Conservation (phyloP, 2,888 invertebrate genomes). For the Xestobium rufovillosum region DNA sequence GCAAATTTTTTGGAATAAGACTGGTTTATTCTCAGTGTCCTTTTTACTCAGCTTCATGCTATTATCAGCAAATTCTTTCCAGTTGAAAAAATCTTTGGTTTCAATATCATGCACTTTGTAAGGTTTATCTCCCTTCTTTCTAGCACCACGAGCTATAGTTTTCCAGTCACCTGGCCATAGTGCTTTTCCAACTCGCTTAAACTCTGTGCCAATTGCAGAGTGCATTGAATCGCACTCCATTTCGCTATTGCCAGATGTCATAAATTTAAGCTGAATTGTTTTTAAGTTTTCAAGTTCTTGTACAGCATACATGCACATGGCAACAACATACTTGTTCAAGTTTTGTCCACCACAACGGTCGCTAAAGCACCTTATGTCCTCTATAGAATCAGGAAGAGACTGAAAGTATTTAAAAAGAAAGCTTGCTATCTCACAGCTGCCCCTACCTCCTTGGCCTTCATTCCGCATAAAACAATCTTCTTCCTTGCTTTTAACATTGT, state of each 20-base stretch:
- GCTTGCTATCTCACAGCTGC: constrained; percentile 16
- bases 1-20: too few species aligned
- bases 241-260: constrained; percentile 19
- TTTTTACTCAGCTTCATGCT: too few species aligned
- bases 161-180: constrained; percentile 22
- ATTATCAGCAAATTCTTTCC: too few species aligned
- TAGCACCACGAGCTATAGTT: constrained; percentile 17
- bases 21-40: too few species aligned
- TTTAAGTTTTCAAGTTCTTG: constrained; percentile 20
- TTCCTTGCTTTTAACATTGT: constrained; percentile 19
- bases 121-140: constrained; percentile 20
- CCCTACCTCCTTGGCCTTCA: constrained; percentile 15
- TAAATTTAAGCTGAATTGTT: constrained; percentile 24
- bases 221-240: constrained; percentile 17
- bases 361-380: constrained; percentile 15
- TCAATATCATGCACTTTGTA: too few species aligned
- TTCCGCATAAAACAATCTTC: constrained; percentile 22
- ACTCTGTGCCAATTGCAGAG: constrained; percentile 20
- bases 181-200: constrained; percentile 17
- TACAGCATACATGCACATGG: constrained; percentile 19
- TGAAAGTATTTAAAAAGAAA: constrained; percentile 12
- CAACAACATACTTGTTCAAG: constrained; percentile 18
- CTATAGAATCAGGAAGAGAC: constrained; percentile 11
- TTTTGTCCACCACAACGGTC: constrained; percentile 20
- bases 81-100: too few species aligned